Evolutionary conservation across 2,888 invertebrate genomes (phyloP).

Genomic region (Eustalomyia histrio): DNA sequence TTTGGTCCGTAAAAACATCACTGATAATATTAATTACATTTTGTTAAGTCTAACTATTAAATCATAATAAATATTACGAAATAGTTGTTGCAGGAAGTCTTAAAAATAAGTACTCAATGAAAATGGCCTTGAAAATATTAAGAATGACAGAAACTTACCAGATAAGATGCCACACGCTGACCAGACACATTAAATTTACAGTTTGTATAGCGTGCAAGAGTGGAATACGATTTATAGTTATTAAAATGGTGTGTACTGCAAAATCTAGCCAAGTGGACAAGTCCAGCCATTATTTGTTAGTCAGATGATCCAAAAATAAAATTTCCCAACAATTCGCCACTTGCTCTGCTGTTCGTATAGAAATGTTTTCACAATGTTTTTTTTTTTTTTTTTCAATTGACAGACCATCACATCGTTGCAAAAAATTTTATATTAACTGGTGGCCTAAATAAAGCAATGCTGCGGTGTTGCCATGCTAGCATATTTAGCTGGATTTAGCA

Average conservation of each 20-base stretch:
- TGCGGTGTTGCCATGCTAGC: too few species aligned
- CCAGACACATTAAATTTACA: conserved; percentile 63
- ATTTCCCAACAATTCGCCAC: not conserved
- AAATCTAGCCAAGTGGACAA: conserved; percentile 74
- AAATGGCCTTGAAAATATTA: conserved; percentile 46
- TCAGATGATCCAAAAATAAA: conserved; percentile 1
- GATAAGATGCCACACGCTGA: conserved; percentile 59
- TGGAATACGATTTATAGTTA: conserved; percentile 49
- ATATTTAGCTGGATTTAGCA: too few species aligned
- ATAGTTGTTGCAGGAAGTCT: conserved; percentile 25
- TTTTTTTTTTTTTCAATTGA: too few species aligned
- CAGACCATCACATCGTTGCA: too few species aligned
- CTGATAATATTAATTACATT: not conserved
- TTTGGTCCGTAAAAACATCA: not conserved
- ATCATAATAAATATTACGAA: conserved; percentile 48
- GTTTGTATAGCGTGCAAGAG: conserved; percentile 21
- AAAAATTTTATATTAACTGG: too few species aligned
- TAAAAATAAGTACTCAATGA: conserved; percentile 21
- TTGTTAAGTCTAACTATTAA: not conserved
- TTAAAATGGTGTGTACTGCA: conserved; percentile 70
- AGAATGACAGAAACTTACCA: conserved; percentile 65
- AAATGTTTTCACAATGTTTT: too few species aligned
- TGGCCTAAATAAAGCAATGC: too few species aligned
- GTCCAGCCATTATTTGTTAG: conserved; percentile 74
- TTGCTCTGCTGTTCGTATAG: not conserved